Conservation (phyloP, 1,140 invertebrate genomes). For the Drosophila tsacasi region DNA sequence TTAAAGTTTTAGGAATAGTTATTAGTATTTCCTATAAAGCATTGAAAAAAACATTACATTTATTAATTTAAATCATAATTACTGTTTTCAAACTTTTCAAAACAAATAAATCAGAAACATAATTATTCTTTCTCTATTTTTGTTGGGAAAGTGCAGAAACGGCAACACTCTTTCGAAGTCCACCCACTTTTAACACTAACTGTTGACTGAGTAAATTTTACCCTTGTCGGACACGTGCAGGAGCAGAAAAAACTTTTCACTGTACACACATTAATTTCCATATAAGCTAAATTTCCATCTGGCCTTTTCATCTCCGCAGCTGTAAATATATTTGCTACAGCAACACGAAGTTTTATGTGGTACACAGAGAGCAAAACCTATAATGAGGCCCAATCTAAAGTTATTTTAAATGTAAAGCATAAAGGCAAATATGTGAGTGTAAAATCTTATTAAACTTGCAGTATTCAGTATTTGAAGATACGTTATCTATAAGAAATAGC, state of each 20-base stretch:
- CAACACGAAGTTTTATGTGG: constrained; percentile 20
- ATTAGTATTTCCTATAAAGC: neutral
- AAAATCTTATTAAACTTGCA: neutral
- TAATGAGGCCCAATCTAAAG: neutral
- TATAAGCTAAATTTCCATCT: constrained; percentile 66
- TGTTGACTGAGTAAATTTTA: constrained; percentile 53
- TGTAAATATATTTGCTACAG: constrained; percentile 48
- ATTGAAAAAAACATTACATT: neutral
- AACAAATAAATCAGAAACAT: neutral
- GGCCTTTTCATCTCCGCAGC: constrained; percentile 40
- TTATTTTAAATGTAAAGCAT: neutral
- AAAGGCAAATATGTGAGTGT: no score
- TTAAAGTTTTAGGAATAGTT: no score
- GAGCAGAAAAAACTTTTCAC: constrained; percentile 49
- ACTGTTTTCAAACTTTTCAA: neutral
- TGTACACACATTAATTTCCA: constrained; percentile 63
- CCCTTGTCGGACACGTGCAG: constrained; percentile 35
- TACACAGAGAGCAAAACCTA: neutral
- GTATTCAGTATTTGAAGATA: neutral
- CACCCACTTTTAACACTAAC: constrained; percentile 17
- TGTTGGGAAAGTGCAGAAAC: neutral
- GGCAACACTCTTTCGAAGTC: neutral
- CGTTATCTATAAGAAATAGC: neutral
- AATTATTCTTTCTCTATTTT: neutral
- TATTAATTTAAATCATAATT: neutral